Conservation (phyloP, 2,113 vertebrate genomes). For the Lonchura striata region DNA sequence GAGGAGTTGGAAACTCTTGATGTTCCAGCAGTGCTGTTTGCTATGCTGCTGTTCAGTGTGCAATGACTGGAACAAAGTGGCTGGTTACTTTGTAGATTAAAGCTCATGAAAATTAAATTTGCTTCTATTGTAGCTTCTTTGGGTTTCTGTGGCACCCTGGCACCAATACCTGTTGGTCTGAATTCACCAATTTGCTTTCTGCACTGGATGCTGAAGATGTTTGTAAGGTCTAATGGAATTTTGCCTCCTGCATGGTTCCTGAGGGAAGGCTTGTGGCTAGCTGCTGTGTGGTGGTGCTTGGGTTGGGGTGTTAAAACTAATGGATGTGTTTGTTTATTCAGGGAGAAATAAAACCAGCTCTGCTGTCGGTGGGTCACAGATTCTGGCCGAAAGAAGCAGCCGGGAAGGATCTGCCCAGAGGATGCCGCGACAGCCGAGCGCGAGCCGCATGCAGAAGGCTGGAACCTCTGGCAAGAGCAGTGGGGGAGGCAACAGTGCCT, state of each 20-base stretch:
- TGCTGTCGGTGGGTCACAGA: constrained; percentile 30
- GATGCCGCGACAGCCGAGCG: constrained; percentile 84
- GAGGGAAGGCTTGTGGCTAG: neutral
- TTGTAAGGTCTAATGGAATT: neutral
- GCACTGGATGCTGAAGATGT: neutral
- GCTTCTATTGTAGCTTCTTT: neutral
- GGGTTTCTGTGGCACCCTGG: neutral
- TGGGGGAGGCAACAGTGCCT: constrained; percentile 77
- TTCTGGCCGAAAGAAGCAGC: constrained; percentile 72
- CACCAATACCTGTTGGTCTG: neutral
- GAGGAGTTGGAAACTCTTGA: neutral
- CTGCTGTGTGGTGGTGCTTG: neutral
- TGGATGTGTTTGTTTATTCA: constrained; percentile 13
- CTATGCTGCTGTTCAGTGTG: neutral
- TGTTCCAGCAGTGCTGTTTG: neutral
- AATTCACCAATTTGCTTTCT: neutral
- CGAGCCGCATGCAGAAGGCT: constrained; percentile 80
- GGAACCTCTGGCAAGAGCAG: constrained; percentile 77
- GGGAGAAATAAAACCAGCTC: constrained; percentile 79
- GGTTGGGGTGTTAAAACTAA: neutral
- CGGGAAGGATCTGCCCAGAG: constrained; percentile 81
- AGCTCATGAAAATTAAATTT: neutral
- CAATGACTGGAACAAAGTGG: neutral
- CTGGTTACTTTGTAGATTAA: neutral
- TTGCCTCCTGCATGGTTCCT: neutral